Evolutionary conservation across 2,888 invertebrate species (phyloP), one percentile per base, ranked within the genome.

Genomic region (Nasonia oneida): DNA sequence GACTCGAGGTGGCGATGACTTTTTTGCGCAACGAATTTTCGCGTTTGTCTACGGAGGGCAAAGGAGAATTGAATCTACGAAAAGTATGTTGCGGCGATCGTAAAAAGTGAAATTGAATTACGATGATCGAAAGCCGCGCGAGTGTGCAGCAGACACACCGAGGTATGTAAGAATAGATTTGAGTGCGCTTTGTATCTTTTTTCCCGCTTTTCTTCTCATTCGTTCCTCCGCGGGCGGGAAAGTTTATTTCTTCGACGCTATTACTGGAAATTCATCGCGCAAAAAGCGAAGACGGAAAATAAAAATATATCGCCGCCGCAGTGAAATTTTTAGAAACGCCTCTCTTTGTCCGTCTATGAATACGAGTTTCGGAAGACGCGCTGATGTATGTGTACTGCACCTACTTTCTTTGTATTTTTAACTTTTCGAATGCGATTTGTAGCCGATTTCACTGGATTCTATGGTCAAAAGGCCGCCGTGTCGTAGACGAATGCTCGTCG

Each of bases 201-300:
- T 10, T n/a, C 29, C 29, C 29, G 29, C 29, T 0, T 29, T 29
- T 29, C 29, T 73, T 73, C 42, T 42, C 23, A 39, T 47, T n/a
- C n/a, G 23, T 42, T 18, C 18, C 23, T 71, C 18, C 37, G 29
- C 6, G 0, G n/a, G 2, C 8, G n/a, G 42, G 74, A 74, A 74
- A 61, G 81, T 74, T 74, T 74, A 74, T 81, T 42, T 42, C 61
- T 42, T 81, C 10, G 53, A n/a, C 84, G 82, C 85, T 29, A 29
- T 1, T 29, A 1, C 29, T 82, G 84, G 84, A 73, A 57, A 84
- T 76, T 47, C n/a, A 79, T 76, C n/a, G 87, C 82, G 74, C 57
- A 75, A 78, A 81, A 81, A 81, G 61, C 57, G 83, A 4, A 18
- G 53, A 0, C 53, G 18, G 42, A 47, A 42, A 74, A 81, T 74